phyloP scores from a whole-genome alignment of 2,888 invertebrate species.

The Phyllotreta striolata region DNA sequence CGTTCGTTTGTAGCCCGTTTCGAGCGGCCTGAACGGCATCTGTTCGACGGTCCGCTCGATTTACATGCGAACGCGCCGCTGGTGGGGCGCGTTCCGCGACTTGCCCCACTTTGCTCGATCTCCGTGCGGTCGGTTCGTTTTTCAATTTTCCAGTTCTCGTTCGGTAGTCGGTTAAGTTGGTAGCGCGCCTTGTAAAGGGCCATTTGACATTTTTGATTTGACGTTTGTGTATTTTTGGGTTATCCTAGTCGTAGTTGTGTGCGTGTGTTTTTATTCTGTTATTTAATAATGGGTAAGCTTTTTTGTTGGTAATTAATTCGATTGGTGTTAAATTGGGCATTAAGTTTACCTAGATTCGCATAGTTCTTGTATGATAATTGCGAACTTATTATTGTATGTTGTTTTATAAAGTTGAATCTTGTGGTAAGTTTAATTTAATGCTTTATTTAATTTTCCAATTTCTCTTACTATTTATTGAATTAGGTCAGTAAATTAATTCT shows the following conservation, averaged over 20 bases:
- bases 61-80: background rate
- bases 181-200: constrained; percentile 5
- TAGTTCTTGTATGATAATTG: no score
- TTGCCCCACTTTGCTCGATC: constrained; percentile 23
- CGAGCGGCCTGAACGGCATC: no score
- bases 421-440: no score
- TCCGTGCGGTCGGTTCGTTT: constrained; percentile 7
- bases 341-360: no score
- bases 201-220: constrained; percentile 10
- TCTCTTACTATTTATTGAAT: no score
- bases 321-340: no score
- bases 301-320: background rate
- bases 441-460: no score
- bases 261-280: constrained; percentile 1
- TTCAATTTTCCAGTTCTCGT: constrained; percentile 22
- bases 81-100: constrained; percentile 32
- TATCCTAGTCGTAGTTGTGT: constrained; percentile 7
- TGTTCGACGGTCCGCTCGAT: constrained; percentile 15
- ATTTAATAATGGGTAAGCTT: constrained; percentile 25
- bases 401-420: no score
- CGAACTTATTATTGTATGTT: no score
- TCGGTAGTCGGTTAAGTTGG: constrained; percentile 10
- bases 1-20: no score
- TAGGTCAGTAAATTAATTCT: no score
- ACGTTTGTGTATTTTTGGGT: constrained; percentile 28